Evolutionary conservation across 2,113 vertebrate species (phyloP).

Genomic region (Anseranas semipalmata): DNA sequence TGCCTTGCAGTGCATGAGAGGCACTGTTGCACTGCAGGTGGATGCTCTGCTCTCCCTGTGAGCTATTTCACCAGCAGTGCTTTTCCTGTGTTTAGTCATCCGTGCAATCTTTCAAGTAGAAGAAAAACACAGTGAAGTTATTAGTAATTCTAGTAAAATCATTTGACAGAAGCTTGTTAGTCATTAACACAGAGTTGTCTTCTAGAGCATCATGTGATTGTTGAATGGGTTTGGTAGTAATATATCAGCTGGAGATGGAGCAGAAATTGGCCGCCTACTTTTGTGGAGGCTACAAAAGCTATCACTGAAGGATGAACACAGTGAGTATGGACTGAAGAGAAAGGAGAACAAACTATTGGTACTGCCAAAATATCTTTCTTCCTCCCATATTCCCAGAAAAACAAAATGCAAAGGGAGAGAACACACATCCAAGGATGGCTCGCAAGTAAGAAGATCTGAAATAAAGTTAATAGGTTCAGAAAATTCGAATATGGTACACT

Average conservation of each 20-base stretch:
- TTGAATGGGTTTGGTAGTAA: neutral
- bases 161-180: neutral
- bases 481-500: neutral
- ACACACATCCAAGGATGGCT: neutral
- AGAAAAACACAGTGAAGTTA: conserved; percentile 29
- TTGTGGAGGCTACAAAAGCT: neutral
- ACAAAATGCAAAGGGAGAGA: neutral
- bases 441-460: neutral
- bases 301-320: neutral
- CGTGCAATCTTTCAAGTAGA: neutral
- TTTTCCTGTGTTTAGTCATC: neutral
- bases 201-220: neutral
- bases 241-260: neutral
- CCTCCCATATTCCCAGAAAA: neutral
- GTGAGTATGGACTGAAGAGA: neutral
- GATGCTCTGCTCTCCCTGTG: neutral
- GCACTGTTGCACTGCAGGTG: neutral
- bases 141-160: conserved; percentile 4
- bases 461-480: neutral
- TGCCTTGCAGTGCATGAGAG: neutral
- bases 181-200: neutral
- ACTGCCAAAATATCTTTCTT: neutral
- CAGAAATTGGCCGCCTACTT: neutral
- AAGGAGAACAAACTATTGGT: neutral
- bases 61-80: neutral